Evolutionary conservation across 2,888 invertebrate species (phyloP), one percentile per base, ranked within the genome.

Genomic region (Colostygia pectinataria): DNA sequence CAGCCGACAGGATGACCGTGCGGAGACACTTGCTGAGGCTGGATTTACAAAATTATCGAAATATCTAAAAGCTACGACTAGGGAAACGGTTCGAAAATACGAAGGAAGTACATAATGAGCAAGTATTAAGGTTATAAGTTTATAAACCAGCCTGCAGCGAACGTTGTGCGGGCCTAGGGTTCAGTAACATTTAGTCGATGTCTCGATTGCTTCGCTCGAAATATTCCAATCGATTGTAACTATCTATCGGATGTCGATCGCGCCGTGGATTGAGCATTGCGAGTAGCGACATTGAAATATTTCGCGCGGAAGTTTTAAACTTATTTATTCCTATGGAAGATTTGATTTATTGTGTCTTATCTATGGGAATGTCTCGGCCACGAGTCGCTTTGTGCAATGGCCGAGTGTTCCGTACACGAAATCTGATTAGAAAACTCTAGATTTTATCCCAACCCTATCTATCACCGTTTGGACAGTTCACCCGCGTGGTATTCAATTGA

Each of bases 291-390:
- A 45, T 29, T 54, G 82, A 74, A 83, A 80, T 72, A 80, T 77
- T 81, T 75, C 76, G 55, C 74, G 68, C 57, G 41, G 72, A 76
- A 72, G 77, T 71, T 61, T 74, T 76, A 72, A 82, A 77, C 84
- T 85, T 85, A 87, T 83, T 83, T 85, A 79, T 80, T 82, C 74
- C 87, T 88, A 89, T 87, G 88, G 89, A 89, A 89, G 89, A 87
- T 86, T 80, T 83, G 71, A 48, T 80, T 80, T 78, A 78, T 78
- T 80, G 82, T 81, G 80, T 79, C 83, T 85, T 83, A 84, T 77
- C 82, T 87, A 85, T 62, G 59, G 74, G 83, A 75, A 61, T 59
- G 68, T 56, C 76, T 73, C 82, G 81, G 81, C 71, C 83, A 75
- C 74, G 59, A 63, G 50, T 70, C 70, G 71, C 68, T 83, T 88